Percentiles rank a stretch among this genome's conserved stretches.
These are phyloP conservation scores for Gastrophysa polygoni DNA, from an alignment of 2,888 invertebrate genomes.

Conservation along the genomic window DNA sequence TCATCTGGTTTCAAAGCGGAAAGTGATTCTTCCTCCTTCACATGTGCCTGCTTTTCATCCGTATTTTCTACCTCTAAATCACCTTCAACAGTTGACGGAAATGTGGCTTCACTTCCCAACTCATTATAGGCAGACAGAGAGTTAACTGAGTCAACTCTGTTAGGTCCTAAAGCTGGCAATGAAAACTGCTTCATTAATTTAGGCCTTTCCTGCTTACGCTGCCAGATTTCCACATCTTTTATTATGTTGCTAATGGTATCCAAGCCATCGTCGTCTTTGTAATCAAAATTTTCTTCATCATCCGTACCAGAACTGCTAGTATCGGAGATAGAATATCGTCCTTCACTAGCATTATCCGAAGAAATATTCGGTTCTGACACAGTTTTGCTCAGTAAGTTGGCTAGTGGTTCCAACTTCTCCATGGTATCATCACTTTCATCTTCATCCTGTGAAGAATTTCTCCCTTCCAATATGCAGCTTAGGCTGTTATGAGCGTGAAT, in stretches of 20 bases:
- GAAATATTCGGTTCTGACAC: constrained; percentile 39
- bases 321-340: constrained; percentile 33
- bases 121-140: constrained; percentile 21
- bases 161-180: constrained; percentile 40
- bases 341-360: constrained; percentile 33
- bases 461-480: constrained; percentile 64
- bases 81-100: neutral
- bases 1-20: neutral
- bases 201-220: constrained; percentile 34
- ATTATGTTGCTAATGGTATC: constrained; percentile 67
- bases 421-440: constrained; percentile 48
- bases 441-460: constrained; percentile 59
- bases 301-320: constrained; percentile 46
- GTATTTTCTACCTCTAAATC: neutral
- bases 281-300: constrained; percentile 52
- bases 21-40: neutral
- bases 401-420: constrained; percentile 38
- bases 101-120: neutral
- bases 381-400: constrained; percentile 40
- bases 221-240: constrained; percentile 58
- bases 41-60: neutral
- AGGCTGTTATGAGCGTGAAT: constrained; percentile 66
- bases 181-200: constrained; percentile 44
- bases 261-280: constrained; percentile 48
- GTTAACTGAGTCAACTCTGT: constrained; percentile 33